Evolutionary conservation across 2,113 vertebrate species (phyloP).

Genomic region (Ceyx cyanopectus): DNA sequence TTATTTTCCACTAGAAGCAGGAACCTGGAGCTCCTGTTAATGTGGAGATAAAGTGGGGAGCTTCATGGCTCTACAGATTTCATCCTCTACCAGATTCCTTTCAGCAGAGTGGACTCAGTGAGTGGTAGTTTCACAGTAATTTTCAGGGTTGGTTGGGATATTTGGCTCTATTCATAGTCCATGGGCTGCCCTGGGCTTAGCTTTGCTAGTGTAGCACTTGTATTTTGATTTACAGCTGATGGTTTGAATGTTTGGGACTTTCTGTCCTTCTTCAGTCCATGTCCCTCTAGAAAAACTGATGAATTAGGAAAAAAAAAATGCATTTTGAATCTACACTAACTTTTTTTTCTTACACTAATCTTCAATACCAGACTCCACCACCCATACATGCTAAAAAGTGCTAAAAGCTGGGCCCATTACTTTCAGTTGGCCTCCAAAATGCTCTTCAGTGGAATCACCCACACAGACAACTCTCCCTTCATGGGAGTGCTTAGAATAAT

Average conservation of each 20-base stretch:
- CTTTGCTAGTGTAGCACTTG: background rate
- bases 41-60: background rate
- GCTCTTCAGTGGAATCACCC: background rate
- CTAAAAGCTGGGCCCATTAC: background rate
- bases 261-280: background rate
- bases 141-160: background rate
- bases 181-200: background rate
- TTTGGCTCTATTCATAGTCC: background rate
- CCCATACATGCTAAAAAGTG: background rate
- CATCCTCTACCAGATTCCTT: background rate
- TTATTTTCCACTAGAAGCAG: background rate
- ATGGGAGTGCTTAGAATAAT: background rate
- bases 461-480: background rate
- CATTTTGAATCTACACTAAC: background rate
- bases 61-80: background rate
- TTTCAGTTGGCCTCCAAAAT: background rate
- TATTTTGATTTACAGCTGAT: background rate
- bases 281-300: background rate
- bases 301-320: background rate
- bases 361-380: background rate
- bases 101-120: background rate
- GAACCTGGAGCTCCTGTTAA: background rate
- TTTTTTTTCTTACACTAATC: background rate
- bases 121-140: background rate
- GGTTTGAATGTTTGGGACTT: background rate